Conservation (phyloP, 2,113 vertebrate species). For the Dipodomys merriami region DNA sequence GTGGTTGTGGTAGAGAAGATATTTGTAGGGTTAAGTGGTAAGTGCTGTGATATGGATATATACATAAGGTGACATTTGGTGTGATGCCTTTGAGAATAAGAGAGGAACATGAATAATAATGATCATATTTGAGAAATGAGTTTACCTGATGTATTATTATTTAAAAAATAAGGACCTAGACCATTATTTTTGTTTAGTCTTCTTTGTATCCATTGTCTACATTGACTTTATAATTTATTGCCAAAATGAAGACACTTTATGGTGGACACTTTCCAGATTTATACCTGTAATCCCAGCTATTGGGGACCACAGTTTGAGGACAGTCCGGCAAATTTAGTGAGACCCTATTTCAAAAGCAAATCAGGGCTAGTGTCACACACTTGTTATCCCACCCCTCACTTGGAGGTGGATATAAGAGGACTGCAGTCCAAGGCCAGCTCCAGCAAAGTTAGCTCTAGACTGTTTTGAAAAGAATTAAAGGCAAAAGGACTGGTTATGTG, state of each 20-base stretch:
- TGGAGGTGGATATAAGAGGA: no score
- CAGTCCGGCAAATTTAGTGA: no score
- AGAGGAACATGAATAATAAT: not conserved
- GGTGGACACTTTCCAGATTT: no score
- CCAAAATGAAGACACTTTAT: not conserved
- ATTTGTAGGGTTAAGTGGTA: not conserved
- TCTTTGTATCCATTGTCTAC: not conserved
- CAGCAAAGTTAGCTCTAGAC: no score
- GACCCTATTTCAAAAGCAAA: no score
- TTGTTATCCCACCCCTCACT: no score
- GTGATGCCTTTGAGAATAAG: not conserved
- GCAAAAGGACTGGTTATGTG: no score
- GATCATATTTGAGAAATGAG: conserved; percentile 15
- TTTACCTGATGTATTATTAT: not conserved
- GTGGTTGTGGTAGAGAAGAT: not conserved
- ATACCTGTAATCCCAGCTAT: no score
- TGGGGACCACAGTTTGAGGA: no score
- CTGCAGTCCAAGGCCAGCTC: no score
- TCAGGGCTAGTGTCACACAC: no score
- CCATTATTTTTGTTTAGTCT: not conserved
- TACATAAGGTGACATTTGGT: not conserved
- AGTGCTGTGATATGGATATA: not conserved
- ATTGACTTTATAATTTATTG: not conserved
- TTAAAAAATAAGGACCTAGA: not conserved
- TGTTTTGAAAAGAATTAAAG: no score